Evolutionary conservation across 2,888 invertebrate species (phyloP), one percentile per base, ranked within the genome.

Genomic region (Hypolimnas misippus): DNA sequence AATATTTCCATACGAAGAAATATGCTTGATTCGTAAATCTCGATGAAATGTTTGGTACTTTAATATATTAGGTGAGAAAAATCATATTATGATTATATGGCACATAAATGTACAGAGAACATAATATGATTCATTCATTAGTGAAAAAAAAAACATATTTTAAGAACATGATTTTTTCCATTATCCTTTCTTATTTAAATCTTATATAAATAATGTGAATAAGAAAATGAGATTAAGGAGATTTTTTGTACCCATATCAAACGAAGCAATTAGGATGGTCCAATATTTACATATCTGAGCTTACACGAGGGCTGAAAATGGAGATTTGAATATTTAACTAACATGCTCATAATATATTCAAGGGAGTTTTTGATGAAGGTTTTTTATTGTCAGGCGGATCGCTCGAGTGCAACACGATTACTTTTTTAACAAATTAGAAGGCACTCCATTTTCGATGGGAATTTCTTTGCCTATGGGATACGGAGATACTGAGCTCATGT

Each of bases 361-460:
- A 53, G 53, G 21, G 19, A 40, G 33, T n/a, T 40, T 51, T 14
- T 53, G 21, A 14, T 12, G 10, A 40, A 21, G 10, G 21, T 25
- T 25, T 54, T 33, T 54, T 25, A 8, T 38, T 10, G 10, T 46
- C 81, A 92, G 92, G 84, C 80, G 98, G 56, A 96, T 97, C 51
- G 94, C 96, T 1, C 93, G 96, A 70, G 96, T 96, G 73, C 93
- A 94, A 67, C 95, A 96, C 76, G 94, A 97, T 81, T 98, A 97
- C 81, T 97, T 95, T 86, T 97, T 94, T 83, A 94, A 96, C 10
- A 95, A 96, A 38, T 85, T 98, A 46, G 93, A 94, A n/a, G 95
- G 95, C 46, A 97, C 97, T 0, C 97, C 98, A 0, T 98, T 98
- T 83, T 96, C 97, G 0, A 92, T 98, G 81, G 98, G 96, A 1